These are phyloP conservation scores for Neolamprologus kungweensis DNA, from an alignment of 2,113 vertebrate species.

Conservation along the genomic window DNA sequence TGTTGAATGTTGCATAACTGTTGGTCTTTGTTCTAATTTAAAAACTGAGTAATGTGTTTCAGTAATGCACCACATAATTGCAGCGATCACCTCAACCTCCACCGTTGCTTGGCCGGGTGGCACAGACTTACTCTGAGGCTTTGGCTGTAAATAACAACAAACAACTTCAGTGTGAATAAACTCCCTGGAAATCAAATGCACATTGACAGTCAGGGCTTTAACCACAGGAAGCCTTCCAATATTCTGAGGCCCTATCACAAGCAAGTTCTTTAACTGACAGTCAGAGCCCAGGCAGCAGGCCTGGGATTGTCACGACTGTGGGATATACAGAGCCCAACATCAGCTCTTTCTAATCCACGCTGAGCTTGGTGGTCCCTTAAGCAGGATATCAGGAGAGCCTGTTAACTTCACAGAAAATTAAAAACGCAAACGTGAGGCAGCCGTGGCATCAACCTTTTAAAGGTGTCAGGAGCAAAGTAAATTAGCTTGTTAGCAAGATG, in stretches of 20 bases:
- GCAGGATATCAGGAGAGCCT: slow-evolving; percentile 24
- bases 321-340: background rate
- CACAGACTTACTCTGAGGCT: slow-evolving; percentile 9
- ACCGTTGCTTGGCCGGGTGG: background rate
- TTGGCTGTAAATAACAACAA: slow-evolving; percentile 46
- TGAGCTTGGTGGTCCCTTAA: slow-evolving; percentile 21
- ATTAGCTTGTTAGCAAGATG: slow-evolving; percentile 1
- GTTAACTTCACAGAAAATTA: slow-evolving; percentile 16
- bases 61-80: background rate
- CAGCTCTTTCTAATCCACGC: slow-evolving; percentile 11
- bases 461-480: background rate
- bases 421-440: background rate
- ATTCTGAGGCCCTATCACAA: slow-evolving; percentile 35
- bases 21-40: background rate
- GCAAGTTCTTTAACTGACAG: slow-evolving; percentile 39
- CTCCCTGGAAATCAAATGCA: slow-evolving; percentile 40
- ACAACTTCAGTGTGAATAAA: slow-evolving; percentile 35
- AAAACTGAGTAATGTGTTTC: background rate
- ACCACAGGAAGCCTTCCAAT: slow-evolving; percentile 49
- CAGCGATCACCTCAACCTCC: background rate
- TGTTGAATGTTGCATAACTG: background rate
- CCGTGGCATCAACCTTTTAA: background rate
- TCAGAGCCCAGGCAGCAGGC: slow-evolving; percentile 15
- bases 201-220: slow-evolving; percentile 48
- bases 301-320: slow-evolving; percentile 20